Base-by-base conservation (phyloP, 2,888 invertebrate genomes). In the Exephanes ischioxanthus region DNA sequence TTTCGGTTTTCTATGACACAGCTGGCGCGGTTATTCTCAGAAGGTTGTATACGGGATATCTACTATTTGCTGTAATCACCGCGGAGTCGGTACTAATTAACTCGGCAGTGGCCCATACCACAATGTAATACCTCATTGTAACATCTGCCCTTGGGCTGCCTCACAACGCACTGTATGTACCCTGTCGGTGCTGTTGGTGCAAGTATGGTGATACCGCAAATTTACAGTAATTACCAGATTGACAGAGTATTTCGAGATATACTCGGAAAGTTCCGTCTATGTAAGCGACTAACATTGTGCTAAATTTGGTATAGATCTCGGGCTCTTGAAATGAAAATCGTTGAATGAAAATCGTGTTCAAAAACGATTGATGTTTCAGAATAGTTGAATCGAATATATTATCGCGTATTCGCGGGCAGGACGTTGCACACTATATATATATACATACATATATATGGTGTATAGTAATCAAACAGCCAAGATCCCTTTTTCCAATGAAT, bases 401-500 rank as follows among this genome's bases (percentile, higher is more conserved):
- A 63, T 75, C 33, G 26, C 48, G 48, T 33, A 75, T 26, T 26
- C 7, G 30, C 3, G 48, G 11, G 14, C 16, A 48, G n/a, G 3
- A n/a, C 61, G n/a, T 2, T 19, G 51, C n/a, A n/a, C 30, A 51
- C 33, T 73, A 30, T 37, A 61, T 5, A 26, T 14, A 48, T 48
- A 14, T 22, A 45, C 26, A 61, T 30, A 26, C 26, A 61, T 30
- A 26, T 14, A 48, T 48, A 14, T 22, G 14, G 22, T 75, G 33
- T 67, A 84, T 76, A 71, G 80, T 87, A 85, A 87, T 88, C 78
- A 80, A 87, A 79, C 83, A 73, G 68, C 19, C 66, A 45, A 41
- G 55, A 71, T 84, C 82, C 61, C 76, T 79, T 85, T 86, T 84
- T 80, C 61, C 87, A 85, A 87, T 87, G 88, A 87, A 87, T 86